Conservation (phyloP, 1,140 invertebrate genomes). For the Pseudomyrmex flavicornis region DNA sequence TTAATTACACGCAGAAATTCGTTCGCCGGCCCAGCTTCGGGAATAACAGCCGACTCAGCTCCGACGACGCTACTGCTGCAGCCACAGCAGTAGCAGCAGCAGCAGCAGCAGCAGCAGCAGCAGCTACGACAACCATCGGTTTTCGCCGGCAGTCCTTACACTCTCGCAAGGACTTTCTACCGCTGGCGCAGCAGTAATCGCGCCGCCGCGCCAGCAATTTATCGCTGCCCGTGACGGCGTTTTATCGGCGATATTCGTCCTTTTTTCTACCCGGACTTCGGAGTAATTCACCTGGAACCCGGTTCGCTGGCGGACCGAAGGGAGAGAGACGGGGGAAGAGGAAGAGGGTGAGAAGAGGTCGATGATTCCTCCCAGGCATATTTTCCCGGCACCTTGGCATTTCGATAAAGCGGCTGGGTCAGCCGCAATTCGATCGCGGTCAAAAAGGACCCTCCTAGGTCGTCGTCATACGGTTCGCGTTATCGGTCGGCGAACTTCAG, state of each 20-base stretch:
- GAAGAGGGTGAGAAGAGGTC: neutral
- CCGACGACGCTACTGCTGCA: neutral
- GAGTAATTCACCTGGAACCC: conserved; percentile 25
- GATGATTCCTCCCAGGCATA: conserved; percentile 39
- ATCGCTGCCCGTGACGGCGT: conserved; percentile 60
- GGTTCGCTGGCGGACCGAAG: neutral
- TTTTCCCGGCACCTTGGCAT: conserved; percentile 34
- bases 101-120: conserved; percentile 24
- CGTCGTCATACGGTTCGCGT: neutral
- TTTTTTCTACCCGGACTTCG: conserved; percentile 39
- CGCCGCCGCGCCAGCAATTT: conserved; percentile 67
- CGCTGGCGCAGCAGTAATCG: conserved; percentile 72
- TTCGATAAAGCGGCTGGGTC: neutral
- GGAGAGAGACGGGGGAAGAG: too few species aligned
- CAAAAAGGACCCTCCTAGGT: conserved; percentile 4
- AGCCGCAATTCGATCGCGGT: conserved; percentile 26
- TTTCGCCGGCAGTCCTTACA: conserved; percentile 44
- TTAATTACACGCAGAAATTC: conserved; percentile 65
- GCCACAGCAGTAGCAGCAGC: conserved; percentile 21
- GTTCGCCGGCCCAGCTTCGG: conserved; percentile 29
- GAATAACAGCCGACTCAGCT: conserved; percentile 68
- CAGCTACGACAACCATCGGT: conserved; percentile 7
- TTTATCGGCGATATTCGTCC: conserved; percentile 69
- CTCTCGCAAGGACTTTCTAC: conserved; percentile 63
- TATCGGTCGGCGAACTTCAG: conserved; percentile 6